phyloP scores from a whole-genome alignment of 2,113 vertebrate genomes.

The Phylloscopus trochilus region DNA sequence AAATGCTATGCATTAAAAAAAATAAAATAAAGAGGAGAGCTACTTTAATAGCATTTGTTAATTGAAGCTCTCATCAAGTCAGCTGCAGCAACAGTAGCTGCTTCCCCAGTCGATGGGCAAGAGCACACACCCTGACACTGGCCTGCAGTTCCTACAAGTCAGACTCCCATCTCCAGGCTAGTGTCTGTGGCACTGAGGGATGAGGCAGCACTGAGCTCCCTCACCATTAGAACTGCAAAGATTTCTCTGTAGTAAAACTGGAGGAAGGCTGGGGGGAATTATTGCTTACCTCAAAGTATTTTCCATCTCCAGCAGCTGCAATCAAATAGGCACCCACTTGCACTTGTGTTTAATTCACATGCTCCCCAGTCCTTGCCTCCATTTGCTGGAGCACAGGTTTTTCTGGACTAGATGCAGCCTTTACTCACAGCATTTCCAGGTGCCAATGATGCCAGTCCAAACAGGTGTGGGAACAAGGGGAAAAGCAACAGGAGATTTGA shows the following conservation, averaged over 20 bases:
- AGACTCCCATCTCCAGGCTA: background rate
- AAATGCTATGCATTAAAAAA: constrained; percentile 50
- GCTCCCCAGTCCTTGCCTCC: background rate
- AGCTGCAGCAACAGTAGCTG: background rate
- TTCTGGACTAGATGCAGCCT: background rate
- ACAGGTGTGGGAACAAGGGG: background rate
- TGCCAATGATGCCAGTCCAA: background rate
- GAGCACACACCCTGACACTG: background rate
- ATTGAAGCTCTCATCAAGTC: constrained; percentile 27
- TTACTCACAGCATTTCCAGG: background rate
- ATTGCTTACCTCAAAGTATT: background rate
- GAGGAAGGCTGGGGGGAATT: background rate
- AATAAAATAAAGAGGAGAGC: constrained; percentile 14
- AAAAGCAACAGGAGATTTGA: background rate
- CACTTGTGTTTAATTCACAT: background rate
- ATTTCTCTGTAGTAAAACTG: background rate
- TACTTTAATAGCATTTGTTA: constrained; percentile 51
- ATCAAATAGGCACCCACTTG: background rate
- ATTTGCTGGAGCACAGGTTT: background rate
- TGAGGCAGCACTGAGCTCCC: background rate
- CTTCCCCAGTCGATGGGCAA: background rate
- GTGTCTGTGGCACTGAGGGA: background rate
- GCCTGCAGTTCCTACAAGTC: background rate
- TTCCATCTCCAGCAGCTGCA: background rate
- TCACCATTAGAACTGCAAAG: background rate